A percentile compares a stretch with the other conserved stretches of the same genome.
These are phyloP conservation scores for Pegoplata infirma DNA, from an alignment of 2,888 invertebrate genomes.

Conservation along the genomic window DNA sequence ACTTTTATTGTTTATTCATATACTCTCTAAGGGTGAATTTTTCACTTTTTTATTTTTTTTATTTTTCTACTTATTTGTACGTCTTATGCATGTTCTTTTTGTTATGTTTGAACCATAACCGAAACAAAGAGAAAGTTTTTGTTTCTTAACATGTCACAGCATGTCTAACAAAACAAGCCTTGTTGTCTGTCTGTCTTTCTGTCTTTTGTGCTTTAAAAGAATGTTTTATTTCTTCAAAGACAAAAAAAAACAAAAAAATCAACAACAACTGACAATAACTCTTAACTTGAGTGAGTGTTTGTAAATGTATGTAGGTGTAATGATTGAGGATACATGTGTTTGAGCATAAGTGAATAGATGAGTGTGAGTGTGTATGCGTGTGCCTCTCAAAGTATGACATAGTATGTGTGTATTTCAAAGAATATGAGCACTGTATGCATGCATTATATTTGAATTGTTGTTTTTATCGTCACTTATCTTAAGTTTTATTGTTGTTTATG, in stretches of 20 bases:
- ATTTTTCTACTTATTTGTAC: neutral
- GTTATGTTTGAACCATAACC: neutral
- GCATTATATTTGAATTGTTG: constrained; percentile 32
- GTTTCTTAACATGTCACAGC: constrained; percentile 55
- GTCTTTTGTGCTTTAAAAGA: neutral
- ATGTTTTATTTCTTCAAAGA: constrained; percentile 27
- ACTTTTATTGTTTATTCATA: constrained; percentile 55
- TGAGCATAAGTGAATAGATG: constrained; percentile 12
- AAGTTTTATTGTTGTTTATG: constrained; percentile 49
- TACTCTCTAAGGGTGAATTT: constrained; percentile 31
- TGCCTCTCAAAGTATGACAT: too few relatives aligned
- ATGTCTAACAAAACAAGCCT: constrained; percentile 46
- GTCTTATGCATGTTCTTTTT: neutral
- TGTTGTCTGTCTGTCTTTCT: constrained; percentile 18
- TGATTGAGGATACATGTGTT: neutral
- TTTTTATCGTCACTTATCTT: constrained; percentile 38
- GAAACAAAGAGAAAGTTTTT: constrained; percentile 43
- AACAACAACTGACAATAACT: constrained; percentile 53
- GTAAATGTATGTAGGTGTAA: neutral
- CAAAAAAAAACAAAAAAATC: too few relatives aligned
- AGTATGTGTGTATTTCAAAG: too few relatives aligned
- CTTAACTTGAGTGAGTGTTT: constrained; percentile 24
- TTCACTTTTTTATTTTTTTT: constrained; percentile 14
- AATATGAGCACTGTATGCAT: too few relatives aligned
- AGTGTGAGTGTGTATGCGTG: neutral